phyloP scores from a whole-genome alignment of 1,140 invertebrate genomes.

The Eriocheir sinensis region DNA sequence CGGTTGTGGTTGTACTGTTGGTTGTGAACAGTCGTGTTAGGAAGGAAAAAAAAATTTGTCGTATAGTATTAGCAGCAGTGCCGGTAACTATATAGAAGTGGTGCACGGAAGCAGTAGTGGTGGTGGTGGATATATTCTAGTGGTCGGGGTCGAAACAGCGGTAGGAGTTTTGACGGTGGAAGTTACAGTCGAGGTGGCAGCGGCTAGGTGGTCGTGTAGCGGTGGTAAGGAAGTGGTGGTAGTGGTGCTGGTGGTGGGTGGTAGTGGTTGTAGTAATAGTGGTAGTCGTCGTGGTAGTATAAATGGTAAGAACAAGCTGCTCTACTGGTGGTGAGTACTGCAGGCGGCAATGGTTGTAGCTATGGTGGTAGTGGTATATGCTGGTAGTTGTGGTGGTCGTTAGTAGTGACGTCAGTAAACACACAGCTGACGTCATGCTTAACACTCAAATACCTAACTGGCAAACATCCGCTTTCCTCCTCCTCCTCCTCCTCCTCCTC shows the following conservation, averaged over 20 bases:
- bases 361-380: background rate
- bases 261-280: too few relatives aligned
- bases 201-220: too few relatives aligned
- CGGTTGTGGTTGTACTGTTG: background rate
- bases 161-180: too few relatives aligned
- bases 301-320: too few relatives aligned
- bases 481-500: background rate
- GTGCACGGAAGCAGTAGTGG: background rate
- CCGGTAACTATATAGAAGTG: background rate
- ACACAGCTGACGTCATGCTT: background rate
- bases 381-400: background rate
- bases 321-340: too few relatives aligned
- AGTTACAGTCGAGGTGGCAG: too few relatives aligned
- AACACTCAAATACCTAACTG: constrained; percentile 24
- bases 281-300: too few relatives aligned
- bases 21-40: too few relatives aligned
- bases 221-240: background rate
- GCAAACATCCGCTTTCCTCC: constrained; percentile 46
- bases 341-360: background rate
- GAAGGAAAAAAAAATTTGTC: too few relatives aligned
- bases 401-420: constrained; percentile 18
- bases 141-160: background rate
- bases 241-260: background rate
- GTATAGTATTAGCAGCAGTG: background rate
- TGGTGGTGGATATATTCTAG: background rate